Evolutionary conservation across 2,888 invertebrate genomes (phyloP).

Genomic region (Tipula vernalis): DNA sequence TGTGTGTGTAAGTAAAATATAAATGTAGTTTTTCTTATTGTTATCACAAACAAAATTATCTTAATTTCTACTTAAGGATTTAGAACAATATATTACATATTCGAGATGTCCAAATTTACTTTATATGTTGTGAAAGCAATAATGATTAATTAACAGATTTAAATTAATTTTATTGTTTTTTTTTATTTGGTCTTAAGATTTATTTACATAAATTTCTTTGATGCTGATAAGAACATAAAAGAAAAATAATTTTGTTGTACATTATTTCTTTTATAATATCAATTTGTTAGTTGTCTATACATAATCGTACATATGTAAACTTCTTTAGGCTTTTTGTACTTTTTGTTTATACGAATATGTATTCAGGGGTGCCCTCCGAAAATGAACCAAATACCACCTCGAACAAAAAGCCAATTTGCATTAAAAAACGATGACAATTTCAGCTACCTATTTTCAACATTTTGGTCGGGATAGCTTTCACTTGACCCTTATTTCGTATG

Average conservation of each 20-base stretch:
- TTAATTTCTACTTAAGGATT: not conserved
- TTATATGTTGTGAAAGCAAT: not conserved
- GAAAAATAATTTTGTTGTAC: not conserved
- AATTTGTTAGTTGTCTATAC: not conserved
- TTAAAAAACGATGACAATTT: too few relatives aligned
- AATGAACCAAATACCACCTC: too few relatives aligned
- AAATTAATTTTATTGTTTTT: not conserved
- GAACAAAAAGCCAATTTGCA: too few relatives aligned
- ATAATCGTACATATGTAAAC: not conserved
- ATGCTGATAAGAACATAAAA: not conserved
- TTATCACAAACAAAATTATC: not conserved
- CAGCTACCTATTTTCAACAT: too few relatives aligned
- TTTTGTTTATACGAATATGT: too few relatives aligned
- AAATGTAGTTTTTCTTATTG: not conserved
- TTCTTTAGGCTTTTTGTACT: too few relatives aligned
- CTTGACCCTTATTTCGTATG: too few relatives aligned
- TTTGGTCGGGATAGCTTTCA: too few relatives aligned
- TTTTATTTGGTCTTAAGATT: not conserved
- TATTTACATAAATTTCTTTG: not conserved
- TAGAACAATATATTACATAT: not conserved
- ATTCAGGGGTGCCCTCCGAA: too few relatives aligned
- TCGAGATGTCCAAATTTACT: not conserved
- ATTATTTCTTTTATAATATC: not conserved
- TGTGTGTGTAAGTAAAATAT: not conserved
- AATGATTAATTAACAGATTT: not conserved